Percentiles rank a stretch among this genome's conserved stretches.
Evolutionary conservation across 2,888 invertebrate species (phyloP).

Genomic region (Neocrepidodera transversa): DNA sequence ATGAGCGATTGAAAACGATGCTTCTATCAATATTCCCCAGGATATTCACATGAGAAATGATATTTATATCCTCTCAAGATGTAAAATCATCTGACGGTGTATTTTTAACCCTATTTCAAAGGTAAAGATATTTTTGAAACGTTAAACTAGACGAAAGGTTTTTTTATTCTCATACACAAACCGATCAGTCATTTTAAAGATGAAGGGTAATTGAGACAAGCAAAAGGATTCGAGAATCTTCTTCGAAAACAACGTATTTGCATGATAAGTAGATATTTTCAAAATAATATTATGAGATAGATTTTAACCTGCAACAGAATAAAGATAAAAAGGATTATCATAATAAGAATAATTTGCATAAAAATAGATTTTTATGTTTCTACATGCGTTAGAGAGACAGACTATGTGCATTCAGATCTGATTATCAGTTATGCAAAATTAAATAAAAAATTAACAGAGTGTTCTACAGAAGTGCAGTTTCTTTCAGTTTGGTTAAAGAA

Average conservation of each 20-base stretch:
- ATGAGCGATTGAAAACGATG: conserved; percentile 3
- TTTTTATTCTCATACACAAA: conserved; percentile 4
- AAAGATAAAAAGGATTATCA: not conserved
- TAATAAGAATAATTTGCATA: too few relatives aligned
- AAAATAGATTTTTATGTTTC: too few relatives aligned
- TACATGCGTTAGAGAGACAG: too few relatives aligned
- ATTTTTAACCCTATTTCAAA: conserved; percentile 1
- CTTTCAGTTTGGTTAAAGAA: too few relatives aligned
- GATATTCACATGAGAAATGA: not conserved
- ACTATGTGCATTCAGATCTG: too few relatives aligned
- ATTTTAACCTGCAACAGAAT: not conserved
- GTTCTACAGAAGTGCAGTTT: too few relatives aligned
- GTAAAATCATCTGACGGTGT: not conserved
- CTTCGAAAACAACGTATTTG: not conserved
- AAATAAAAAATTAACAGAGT: too few relatives aligned
- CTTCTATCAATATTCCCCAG: conserved; percentile 2
- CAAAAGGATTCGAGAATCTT: not conserved
- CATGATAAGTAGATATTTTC: not conserved
- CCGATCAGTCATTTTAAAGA: conserved; percentile 6
- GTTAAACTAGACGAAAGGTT: not conserved
- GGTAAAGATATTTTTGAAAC: not conserved
- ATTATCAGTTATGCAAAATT: too few relatives aligned
- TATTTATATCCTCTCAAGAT: conserved; percentile 6
- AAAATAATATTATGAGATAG: not conserved
- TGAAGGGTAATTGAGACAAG: conserved; percentile 8